Base-by-base conservation (phyloP, 2,113 vertebrate genomes). In the Chaenocephalus aceratus region DNA sequence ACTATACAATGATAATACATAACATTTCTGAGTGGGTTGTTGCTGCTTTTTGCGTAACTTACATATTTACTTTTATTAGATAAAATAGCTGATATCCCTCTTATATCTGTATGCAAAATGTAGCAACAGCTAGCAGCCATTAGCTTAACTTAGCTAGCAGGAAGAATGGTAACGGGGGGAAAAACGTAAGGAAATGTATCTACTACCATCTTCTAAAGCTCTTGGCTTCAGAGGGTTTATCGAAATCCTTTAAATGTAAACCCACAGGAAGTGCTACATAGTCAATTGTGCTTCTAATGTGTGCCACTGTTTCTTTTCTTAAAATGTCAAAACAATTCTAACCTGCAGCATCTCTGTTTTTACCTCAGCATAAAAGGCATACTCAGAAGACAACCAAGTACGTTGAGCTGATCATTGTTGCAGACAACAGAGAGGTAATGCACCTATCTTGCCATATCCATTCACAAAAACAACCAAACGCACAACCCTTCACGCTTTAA, bases 361-460 rank as follows among this genome's bases (percentile, higher is more conserved):
- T n/a, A n/a, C 44, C 45, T 46, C 95, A 99, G 98, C 90, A 93
- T 92, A 99, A 98, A 92, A 95, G 98, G 67, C 95, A 98, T 45
- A 91, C 96, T 48, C 95, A 96, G 93, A 97, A 96, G 95, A 97
- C 92, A 21, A 98, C 96, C 0, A 99, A 99, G 80, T 99, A 99
- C 0, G 98, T 99, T 23, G 98, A 99, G 92, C 95, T 99, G 74
- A 96, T 99, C 86, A 98, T 99, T 3, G 98, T 99, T 7, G 98
- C 98, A 10, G 98, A 99, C 89, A 99, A 99, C 94, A 94, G 98
- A 69, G 98, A 99, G 98, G 98, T 99, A 95, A 95, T 88, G 76
- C 79, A 54, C 53, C 30, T 49, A 13, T 53, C 54, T 36, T 10
- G 6, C 48, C 69, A 41, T 41, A 41, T 58, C 53, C 66, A 11